A percentile compares a stretch with the other conserved stretches of the same genome.
Evolutionary conservation across 2,113 vertebrate genomes (phyloP).

Genomic region (Eolophus roseicapilla): DNA sequence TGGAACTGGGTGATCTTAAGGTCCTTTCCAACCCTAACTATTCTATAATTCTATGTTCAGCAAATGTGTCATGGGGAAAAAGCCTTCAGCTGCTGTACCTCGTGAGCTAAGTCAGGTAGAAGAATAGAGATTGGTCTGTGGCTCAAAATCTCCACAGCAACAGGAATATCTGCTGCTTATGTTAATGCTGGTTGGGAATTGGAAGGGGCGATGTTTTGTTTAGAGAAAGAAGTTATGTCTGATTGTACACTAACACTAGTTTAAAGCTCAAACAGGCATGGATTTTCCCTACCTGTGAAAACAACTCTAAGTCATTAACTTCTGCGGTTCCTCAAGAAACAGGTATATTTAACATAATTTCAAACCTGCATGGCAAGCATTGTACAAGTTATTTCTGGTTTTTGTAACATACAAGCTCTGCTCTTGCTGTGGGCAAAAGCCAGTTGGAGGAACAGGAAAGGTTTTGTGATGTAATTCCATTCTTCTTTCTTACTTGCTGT

Average conservation of each 20-base stretch:
- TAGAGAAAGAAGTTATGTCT: conserved; percentile 54
- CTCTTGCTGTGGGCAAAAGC: not conserved
- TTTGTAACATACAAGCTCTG: not conserved
- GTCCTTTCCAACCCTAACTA: not conserved
- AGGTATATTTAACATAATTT: conserved; percentile 60
- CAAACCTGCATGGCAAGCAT: not conserved
- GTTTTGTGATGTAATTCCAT: not conserved
- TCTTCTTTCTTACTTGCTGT: not conserved
- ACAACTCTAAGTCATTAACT: conserved; percentile 70
- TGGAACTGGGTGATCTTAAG: not conserved
- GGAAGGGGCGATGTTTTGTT: not conserved
- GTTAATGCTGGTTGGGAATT: not conserved
- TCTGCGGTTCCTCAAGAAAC: conserved; percentile 33
- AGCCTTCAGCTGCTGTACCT: conserved; percentile 44
- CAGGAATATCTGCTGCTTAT: not conserved
- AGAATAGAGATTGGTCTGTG: not conserved
- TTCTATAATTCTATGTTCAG: not conserved
- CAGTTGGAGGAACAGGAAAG: not conserved
- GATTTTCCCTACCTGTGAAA: conserved; percentile 69
- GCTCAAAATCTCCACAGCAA: not conserved
- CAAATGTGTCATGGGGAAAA: conserved; percentile 20
- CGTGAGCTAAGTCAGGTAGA: conserved; percentile 28
- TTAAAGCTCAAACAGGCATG: conserved; percentile 47
- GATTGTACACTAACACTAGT: conserved; percentile 62
- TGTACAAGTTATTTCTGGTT: conserved; percentile 1